Conservation (phyloP, 2,888 invertebrate species). For the Gisinianus flammeolus region DNA sequence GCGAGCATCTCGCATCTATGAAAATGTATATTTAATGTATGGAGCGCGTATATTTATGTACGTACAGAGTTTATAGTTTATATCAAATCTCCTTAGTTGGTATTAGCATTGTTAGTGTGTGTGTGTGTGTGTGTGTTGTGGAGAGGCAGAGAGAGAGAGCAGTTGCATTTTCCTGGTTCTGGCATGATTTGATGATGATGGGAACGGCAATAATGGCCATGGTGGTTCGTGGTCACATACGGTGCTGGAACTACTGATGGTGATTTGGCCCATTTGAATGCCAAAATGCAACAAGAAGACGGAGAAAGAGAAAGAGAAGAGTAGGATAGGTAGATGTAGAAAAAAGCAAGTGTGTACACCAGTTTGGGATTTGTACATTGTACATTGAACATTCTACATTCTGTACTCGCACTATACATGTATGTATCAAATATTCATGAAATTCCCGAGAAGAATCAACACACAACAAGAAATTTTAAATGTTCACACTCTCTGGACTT, state of each 20-base stretch:
- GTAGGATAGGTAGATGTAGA: too few relatives aligned
- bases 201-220: conserved; percentile 4
- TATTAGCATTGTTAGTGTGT: background rate
- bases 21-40: conserved; percentile 20
- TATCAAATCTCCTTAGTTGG: background rate
- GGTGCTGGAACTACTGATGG: conserved; percentile 24
- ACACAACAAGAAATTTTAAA: too few relatives aligned
- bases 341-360: too few relatives aligned
- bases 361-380: too few relatives aligned
- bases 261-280: conserved; percentile 25
- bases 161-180: background rate
- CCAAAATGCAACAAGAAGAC: conserved; percentile 3
- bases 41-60: background rate
- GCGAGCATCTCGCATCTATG: background rate
- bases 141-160: background rate
- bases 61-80: background rate
- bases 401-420: too few relatives aligned
- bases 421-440: too few relatives aligned
- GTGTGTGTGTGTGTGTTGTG: background rate
- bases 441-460: too few relatives aligned
- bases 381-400: too few relatives aligned
- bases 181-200: conserved; percentile 13
- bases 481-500: too few relatives aligned
- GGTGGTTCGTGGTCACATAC: conserved; percentile 22
- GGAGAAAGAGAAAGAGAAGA: too few relatives aligned